Evolutionary conservation across 2,113 vertebrate species (phyloP).

Genomic region (Mesembrinibis cayennensis): DNA sequence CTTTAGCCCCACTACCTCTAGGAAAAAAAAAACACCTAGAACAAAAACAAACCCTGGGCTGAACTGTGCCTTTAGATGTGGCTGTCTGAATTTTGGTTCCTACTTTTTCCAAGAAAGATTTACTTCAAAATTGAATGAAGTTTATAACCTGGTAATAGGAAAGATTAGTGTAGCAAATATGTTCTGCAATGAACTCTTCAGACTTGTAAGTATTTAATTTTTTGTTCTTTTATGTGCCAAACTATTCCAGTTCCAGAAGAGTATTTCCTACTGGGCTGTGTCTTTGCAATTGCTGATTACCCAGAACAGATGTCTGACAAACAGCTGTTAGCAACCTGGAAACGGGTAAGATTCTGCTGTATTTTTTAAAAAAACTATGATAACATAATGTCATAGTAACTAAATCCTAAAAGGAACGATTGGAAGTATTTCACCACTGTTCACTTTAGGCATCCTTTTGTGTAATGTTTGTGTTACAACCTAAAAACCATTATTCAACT

Average conservation of each 20-base stretch:
- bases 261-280: slow-evolving; percentile 90
- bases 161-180: neutral
- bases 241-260: slow-evolving; percentile 88
- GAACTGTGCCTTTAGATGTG: neutral
- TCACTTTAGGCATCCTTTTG: neutral
- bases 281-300: slow-evolving; percentile 95
- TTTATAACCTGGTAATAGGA: neutral
- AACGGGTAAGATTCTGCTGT: slow-evolving; percentile 80
- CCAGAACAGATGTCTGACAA: slow-evolving; percentile 98
- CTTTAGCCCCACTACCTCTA: neutral
- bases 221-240: neutral
- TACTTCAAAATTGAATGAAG: neutral
- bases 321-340: slow-evolving; percentile 94
- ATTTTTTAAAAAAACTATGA: neutral
- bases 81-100: neutral
- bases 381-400: neutral
- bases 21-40: neutral
- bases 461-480: neutral
- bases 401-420: neutral
- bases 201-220: neutral
- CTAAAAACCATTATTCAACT: neutral
- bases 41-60: neutral
- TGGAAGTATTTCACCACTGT: neutral
- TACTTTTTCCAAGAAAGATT: neutral
- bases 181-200: neutral